Base-by-base conservation (phyloP, 2,797 vertebrate genomes). In the Scleropages formosus region DNA sequence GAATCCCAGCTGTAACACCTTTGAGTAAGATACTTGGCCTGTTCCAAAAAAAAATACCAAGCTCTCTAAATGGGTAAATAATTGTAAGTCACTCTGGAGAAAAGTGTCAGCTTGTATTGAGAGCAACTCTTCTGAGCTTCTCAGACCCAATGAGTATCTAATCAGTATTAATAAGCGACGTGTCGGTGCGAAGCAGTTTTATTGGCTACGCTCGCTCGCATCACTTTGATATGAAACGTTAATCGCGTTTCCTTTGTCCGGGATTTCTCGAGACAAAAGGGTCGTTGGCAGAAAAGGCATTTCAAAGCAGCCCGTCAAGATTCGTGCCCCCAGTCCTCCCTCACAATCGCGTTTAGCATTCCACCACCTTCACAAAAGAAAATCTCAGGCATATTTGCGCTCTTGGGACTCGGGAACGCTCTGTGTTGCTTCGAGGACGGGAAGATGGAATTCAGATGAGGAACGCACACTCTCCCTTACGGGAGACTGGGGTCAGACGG, bases 381-480 rank as follows among this genome's bases (percentile, higher is more conserved):
- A 68, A 20, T 20, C 56, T 9, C 39, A 49, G n/a, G 58, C 76
- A 65, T 31, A 31, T 68, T 77, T 60, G 61, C 70, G 15, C 27
- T 61, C n/a, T 51, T 22, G 16, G 18, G 18, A 51, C 22, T 15
- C 3, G n/a, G 15, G 61, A 26, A 11, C 10, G 6, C 11, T 15
- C 0, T 31, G 47, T 61, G 47, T 18, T 49, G 73, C 63, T 39
- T 68, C n/a, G 16, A 72, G 63, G 63, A 68, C 27, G 39, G 18
- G 76, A 39, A 56, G 63, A 4, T 9, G 56, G 51, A 77, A 77
- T 39, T 47, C 10, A 39, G 61, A 77, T 27, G 56, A n/a, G 44
- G 44, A 65, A 26, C 3, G 27, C 8, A 60, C 27, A 24, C 12
- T 12, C 6, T 13, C 31, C 24, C 20, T 60, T 16, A 61, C 39